These are phyloP conservation scores for Lophotriccus pileatus DNA, from an alignment of 2,797 vertebrate species.

Conservation along the genomic window DNA sequence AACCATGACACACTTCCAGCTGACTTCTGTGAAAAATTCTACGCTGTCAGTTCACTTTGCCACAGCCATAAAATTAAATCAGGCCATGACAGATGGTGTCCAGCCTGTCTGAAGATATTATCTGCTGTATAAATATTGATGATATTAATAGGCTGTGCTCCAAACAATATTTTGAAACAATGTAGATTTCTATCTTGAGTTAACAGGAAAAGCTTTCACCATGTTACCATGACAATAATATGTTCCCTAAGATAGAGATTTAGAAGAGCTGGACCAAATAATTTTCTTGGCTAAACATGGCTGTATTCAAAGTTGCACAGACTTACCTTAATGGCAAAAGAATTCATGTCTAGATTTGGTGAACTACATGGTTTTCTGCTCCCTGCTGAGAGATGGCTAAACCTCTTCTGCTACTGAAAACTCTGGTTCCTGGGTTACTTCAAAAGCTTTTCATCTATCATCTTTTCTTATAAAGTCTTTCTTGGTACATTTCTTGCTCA, in stretches of 20 bases:
- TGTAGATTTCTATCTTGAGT: neutral
- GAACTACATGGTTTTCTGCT: neutral
- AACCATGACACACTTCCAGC: neutral
- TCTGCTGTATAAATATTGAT: neutral
- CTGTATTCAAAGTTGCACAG: neutral
- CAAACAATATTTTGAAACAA: neutral
- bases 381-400: neutral
- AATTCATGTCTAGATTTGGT: neutral
- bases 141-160: neutral
- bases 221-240: neutral
- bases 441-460: neutral
- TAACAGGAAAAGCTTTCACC: neutral
- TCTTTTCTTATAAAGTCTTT: neutral
- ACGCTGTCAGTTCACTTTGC: neutral
- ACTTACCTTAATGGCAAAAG: neutral
- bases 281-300: neutral
- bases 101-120: slow-evolving; percentile 5
- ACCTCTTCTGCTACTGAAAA: neutral
- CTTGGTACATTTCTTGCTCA: neutral
- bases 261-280: neutral
- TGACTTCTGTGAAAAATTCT: neutral
- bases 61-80: neutral
- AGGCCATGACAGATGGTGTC: slow-evolving; percentile 9
- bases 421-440: neutral
- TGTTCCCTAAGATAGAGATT: neutral